These are phyloP conservation scores for Mechanitis mazaeus DNA, from an alignment of 2,888 invertebrate species.

Conservation along the genomic window DNA sequence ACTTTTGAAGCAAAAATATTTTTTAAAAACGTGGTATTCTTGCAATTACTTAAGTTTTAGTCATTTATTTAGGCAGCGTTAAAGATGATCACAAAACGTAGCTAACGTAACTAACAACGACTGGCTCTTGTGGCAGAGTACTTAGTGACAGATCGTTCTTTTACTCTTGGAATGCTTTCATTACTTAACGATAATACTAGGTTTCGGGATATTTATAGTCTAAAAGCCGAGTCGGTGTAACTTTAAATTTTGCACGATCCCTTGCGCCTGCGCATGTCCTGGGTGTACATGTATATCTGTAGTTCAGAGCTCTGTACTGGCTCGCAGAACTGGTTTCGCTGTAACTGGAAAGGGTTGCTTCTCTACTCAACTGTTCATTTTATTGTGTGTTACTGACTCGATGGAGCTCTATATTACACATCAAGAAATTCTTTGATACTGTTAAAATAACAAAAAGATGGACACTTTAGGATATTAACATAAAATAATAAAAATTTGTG, in stretches of 20 bases:
- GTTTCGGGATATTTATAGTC: conserved; percentile 20
- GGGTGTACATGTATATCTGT: conserved; percentile 6
- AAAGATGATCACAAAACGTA: too few relatives aligned
- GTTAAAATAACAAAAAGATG: background rate
- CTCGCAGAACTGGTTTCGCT: conserved; percentile 2
- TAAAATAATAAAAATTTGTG: background rate
- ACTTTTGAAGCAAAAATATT: too few relatives aligned
- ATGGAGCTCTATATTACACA: too few relatives aligned
- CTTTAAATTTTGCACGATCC: conserved; percentile 10
- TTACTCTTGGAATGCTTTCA: too few relatives aligned
- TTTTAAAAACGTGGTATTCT: too few relatives aligned
- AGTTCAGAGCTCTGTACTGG: background rate
- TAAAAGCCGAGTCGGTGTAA: conserved; percentile 17
- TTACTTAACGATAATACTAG: conserved; percentile 21
- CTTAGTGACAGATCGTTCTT: too few relatives aligned
- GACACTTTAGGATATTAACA: background rate
- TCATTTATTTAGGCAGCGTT: too few relatives aligned
- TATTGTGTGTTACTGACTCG: too few relatives aligned
- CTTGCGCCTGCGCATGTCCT: conserved; percentile 3
- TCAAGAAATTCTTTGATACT: too few relatives aligned
- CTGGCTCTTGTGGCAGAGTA: too few relatives aligned
- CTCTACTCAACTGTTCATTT: background rate
- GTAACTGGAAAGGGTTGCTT: background rate
- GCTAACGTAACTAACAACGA: too few relatives aligned
- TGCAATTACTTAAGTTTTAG: too few relatives aligned